Evolutionary conservation across 92 coral and sea anemone genomes (phyloP).

Genomic region (Isaurus tuberculatus): DNA sequence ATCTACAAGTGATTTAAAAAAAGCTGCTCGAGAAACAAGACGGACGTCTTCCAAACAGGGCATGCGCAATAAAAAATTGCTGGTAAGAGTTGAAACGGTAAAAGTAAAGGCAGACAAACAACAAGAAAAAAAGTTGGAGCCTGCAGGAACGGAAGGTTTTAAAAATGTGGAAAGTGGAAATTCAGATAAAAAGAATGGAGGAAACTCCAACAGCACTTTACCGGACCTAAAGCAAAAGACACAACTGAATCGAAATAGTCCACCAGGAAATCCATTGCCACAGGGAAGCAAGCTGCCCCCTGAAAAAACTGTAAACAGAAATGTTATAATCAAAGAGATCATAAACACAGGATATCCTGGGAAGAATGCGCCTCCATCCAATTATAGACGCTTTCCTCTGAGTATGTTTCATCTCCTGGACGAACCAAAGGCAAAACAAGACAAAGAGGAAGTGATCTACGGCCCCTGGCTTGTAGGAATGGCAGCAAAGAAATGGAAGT

Average conservation of each 20-base stretch:
- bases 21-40: neutral
- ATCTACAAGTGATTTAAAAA: neutral
- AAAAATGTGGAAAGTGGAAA: neutral
- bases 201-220: neutral
- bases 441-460: slow-evolving; percentile 8
- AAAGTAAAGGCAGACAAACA: neutral
- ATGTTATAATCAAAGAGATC: slow-evolving; percentile 80
- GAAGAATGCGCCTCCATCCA: slow-evolving; percentile 62
- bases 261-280: neutral
- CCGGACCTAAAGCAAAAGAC: neutral
- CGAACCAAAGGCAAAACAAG: slow-evolving; percentile 47
- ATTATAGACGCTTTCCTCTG: slow-evolving; percentile 77
- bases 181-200: neutral
- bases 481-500: slow-evolving; percentile 80
- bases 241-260: neutral
- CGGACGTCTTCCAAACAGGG: neutral
- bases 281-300: slow-evolving; percentile 20
- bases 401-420: slow-evolving; percentile 90
- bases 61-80: neutral
- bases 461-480: slow-evolving; percentile 81
- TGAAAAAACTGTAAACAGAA: slow-evolving; percentile 67
- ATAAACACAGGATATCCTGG: slow-evolving; percentile 93
- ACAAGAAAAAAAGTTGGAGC: no score
- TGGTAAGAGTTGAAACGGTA: neutral
- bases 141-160: neutral